Conservation (phyloP, 2,888 invertebrate species). For the Oasisia sp. region DNA sequence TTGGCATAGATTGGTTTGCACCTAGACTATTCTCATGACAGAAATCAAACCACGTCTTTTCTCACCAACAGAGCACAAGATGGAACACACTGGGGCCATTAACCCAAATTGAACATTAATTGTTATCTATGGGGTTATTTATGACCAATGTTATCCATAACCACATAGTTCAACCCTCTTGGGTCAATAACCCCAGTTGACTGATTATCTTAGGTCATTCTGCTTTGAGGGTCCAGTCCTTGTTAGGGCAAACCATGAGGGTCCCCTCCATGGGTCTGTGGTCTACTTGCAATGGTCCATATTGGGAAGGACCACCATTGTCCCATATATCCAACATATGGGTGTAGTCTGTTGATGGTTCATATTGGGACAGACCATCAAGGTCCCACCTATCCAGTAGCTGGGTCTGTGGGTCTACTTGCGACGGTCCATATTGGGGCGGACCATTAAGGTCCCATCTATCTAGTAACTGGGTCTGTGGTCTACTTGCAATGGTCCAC, state of each 20-base stretch:
- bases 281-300: slow-evolving; percentile 87
- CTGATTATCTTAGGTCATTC: neutral
- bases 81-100: neutral
- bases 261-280: slow-evolving; percentile 74
- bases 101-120: too few relatives aligned
- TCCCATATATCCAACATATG: neutral
- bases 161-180: too few relatives aligned
- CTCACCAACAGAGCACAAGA: neutral
- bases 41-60: too few relatives aligned
- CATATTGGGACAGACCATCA: slow-evolving; percentile 79
- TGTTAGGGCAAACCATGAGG: slow-evolving; percentile 58
- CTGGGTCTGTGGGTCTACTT: slow-evolving; percentile 70
- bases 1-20: neutral
- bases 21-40: neutral
- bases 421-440: slow-evolving; percentile 71
- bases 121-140: too few relatives aligned
- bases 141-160: too few relatives aligned
- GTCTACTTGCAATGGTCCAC: slow-evolving; percentile 52
- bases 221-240: slow-evolving; percentile 72
- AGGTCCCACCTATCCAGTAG: slow-evolving; percentile 94
- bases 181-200: too few relatives aligned
- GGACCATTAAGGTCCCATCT: slow-evolving; percentile 86
- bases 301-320: too few relatives aligned
- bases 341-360: slow-evolving; percentile 79
- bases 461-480: slow-evolving; percentile 94